Evolutionary conservation across 2,113 vertebrate species (phyloP), one percentile per base, ranked within the genome.

Genomic region (Epinephelus moara): DNA sequence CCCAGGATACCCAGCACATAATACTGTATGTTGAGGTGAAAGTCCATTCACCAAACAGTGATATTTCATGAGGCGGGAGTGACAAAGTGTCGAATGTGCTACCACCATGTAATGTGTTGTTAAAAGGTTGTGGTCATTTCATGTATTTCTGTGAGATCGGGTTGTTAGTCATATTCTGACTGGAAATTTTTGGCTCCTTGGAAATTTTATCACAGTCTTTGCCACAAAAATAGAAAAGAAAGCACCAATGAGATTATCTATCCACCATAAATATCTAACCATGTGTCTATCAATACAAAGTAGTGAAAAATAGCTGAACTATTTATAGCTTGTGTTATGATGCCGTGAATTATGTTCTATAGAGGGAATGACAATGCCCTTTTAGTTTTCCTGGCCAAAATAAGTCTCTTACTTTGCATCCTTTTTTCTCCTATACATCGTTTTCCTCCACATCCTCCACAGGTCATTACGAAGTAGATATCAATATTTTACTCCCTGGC

Each of bases 401-500:
- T 15, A 30, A 2, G 13, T 55, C 25, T 52, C 61, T 27, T 52
- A 49, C 66, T 42, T 42, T 10, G 3, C 27, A 15, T 57, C n/a
- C 15, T 53, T 72, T 50, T 30, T 12, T 77, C 25, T 5, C 30
- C 33, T 70, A 17, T 40, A 40, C 25, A 75, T 72, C 72, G 62
- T 45, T 37, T 74, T 1, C 27, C 55, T 66, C 18, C 40, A 81
- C 73, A 66, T 87, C 52, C 42, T 85, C n/a, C 53, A 74, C 74
- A 62, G 75, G 70, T 88, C 90, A 87, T 85, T 88, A 85, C 63
- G 82, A 82, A 79, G 47, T 40, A 77, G 19, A 63, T 70, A 91
- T 92, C 37, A 89, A 92, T 92, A 88, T 88, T 92, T 88, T 52
- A 88, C 70, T 61, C n/a, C 23, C 42, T 71, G 77, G 66, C 73